Percentiles rank a stretch among this genome's conserved stretches.
phyloP scores from a whole-genome alignment of 2,888 invertebrate genomes.

The Oscheius myriophilus region DNA sequence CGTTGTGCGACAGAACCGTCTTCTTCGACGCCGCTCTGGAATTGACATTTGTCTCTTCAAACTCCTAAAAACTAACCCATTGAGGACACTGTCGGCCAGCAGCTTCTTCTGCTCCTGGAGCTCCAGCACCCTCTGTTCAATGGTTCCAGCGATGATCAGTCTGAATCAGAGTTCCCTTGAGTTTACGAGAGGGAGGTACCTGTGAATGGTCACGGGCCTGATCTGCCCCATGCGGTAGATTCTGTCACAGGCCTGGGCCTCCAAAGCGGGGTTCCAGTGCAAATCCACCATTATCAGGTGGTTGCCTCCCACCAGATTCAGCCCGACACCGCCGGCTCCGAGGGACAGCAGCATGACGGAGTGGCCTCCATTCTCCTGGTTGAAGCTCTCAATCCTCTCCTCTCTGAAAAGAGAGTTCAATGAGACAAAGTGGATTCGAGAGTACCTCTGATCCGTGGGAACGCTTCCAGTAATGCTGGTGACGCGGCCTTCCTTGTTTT shows the following conservation, averaged over 20 bases:
- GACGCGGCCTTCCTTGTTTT: slow-evolving; percentile 67
- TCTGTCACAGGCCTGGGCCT: slow-evolving; percentile 91
- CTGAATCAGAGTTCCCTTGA: slow-evolving; percentile 69
- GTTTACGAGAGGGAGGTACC: slow-evolving; percentile 76
- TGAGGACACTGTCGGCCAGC: slow-evolving; percentile 76
- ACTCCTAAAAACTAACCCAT: no score
- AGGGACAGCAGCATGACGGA: slow-evolving; percentile 83
- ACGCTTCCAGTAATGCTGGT: slow-evolving; percentile 83
- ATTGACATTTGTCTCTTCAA: no score
- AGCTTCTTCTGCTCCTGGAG: slow-evolving; percentile 84
- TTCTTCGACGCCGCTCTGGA: slow-evolving; percentile 62
- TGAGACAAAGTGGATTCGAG: not conserved
- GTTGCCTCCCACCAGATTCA: slow-evolving; percentile 92
- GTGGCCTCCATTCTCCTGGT: slow-evolving; percentile 76
- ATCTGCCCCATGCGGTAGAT: slow-evolving; percentile 89
- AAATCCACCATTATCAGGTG: slow-evolving; percentile 89
- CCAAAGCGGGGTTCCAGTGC: slow-evolving; percentile 95
- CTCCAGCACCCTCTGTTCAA: slow-evolving; percentile 85
- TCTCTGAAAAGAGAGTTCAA: slow-evolving; percentile 51
- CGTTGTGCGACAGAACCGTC: slow-evolving; percentile 60
- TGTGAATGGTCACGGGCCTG: slow-evolving; percentile 84
- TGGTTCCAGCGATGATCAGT: slow-evolving; percentile 85
- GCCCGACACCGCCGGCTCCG: slow-evolving; percentile 91
- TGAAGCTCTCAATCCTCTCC: slow-evolving; percentile 78
- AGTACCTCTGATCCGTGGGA: slow-evolving; percentile 70